Evolutionary conservation across 2,888 invertebrate species (phyloP).

Genomic region (Conchocele bisecta): DNA sequence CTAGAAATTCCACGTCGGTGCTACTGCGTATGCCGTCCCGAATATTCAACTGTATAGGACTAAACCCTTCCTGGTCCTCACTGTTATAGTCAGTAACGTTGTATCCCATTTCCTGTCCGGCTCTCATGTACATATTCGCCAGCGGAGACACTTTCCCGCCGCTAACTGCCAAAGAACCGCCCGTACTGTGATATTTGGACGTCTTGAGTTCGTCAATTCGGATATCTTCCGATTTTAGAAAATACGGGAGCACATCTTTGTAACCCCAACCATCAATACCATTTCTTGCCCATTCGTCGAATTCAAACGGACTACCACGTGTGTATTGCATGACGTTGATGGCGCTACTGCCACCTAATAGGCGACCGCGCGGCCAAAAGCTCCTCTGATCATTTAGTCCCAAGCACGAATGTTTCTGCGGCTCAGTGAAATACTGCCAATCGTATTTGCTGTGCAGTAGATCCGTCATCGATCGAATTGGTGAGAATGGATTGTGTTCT

Average conservation of each 20-base stretch:
- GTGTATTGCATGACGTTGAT: constrained; percentile 96
- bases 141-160: constrained; percentile 64
- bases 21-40: background rate
- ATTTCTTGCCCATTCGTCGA: constrained; percentile 92
- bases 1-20: background rate
- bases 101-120: constrained; percentile 15
- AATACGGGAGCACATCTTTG: constrained; percentile 88
- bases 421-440: constrained; percentile 82
- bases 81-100: constrained; percentile 20
- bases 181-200: constrained; percentile 7
- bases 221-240: constrained; percentile 80
- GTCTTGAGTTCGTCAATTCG: constrained; percentile 4
- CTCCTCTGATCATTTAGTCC: constrained; percentile 8
- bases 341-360: constrained; percentile 93
- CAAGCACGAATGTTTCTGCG: constrained; percentile 84
- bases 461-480: constrained; percentile 62
- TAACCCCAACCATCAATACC: constrained; percentile 95
- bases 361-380: constrained; percentile 90
- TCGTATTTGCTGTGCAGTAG: constrained; percentile 71
- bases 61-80: constrained; percentile 8
- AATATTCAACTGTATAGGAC: background rate
- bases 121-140: constrained; percentile 11
- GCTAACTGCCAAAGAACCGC: constrained; percentile 16
- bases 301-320: constrained; percentile 92
- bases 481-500: background rate